Conservation (phyloP, 2,797 vertebrate genomes). For the Moxostoma hubbsi region DNA sequence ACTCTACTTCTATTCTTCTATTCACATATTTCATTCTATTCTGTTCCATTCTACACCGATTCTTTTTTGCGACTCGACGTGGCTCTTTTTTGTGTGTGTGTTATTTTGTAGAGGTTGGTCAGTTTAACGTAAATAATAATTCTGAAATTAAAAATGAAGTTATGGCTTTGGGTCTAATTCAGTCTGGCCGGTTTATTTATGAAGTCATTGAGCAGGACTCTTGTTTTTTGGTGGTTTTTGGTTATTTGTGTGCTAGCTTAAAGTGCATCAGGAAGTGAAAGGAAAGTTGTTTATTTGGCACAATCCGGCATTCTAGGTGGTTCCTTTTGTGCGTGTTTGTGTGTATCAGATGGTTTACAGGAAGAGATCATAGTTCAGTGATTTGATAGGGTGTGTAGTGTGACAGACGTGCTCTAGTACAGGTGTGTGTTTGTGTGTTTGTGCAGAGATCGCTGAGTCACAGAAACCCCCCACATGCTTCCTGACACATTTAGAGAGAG, state of each 20-base stretch:
- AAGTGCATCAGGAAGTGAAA: conserved; percentile 20
- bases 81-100: no score
- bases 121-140: not conserved
- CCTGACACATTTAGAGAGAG: conserved; percentile 9
- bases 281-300: not conserved
- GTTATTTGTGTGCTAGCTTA: not conserved
- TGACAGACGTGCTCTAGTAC: not conserved
- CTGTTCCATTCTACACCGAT: no score
- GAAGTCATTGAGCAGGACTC: no score
- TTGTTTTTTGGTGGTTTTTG: not conserved
- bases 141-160: not conserved
- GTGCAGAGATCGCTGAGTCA: conserved; percentile 18
- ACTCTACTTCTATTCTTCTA: no score
- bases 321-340: conserved; percentile 18
- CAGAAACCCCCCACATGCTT: conserved; percentile 1
- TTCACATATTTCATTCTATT: no score
- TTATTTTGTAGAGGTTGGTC: no score
- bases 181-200: not conserved
- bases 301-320: not conserved
- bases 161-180: not conserved
- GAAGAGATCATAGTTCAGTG: not conserved
- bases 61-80: no score
- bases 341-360: conserved; percentile 9
- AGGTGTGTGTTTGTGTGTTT: conserved; percentile 15
- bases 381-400: not conserved